Percentiles rank a stretch among this genome's conserved stretches.
Evolutionary conservation across 2,888 invertebrate genomes (phyloP).

Genomic region (Dendrolimus houi): DNA sequence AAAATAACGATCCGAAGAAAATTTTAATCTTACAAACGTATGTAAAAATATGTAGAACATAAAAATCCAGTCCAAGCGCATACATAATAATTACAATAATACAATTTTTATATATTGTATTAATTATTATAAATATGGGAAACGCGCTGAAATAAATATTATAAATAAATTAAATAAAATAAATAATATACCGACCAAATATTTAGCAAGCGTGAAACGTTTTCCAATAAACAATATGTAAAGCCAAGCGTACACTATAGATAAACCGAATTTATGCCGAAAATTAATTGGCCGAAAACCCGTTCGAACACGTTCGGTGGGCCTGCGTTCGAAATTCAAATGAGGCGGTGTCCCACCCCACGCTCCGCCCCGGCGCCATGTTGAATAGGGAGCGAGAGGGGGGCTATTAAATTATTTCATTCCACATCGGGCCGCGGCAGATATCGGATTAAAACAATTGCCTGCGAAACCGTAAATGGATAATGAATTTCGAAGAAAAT

Average conservation of each 20-base stretch:
- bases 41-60: no score
- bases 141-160: no score
- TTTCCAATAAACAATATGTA: constrained; percentile 36
- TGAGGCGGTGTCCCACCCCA: constrained; percentile 70
- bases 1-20: no score
- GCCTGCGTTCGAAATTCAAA: constrained; percentile 73
- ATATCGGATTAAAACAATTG: constrained; percentile 76
- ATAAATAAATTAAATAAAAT: no score
- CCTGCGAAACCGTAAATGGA: constrained; percentile 71
- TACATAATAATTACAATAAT: no score
- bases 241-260: constrained; percentile 42
- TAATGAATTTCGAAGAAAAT: constrained; percentile 72
- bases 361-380: constrained; percentile 71
- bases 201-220: no score
- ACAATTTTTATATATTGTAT: no score
- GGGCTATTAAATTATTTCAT: constrained; percentile 75
- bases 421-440: constrained; percentile 67
- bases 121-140: no score
- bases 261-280: constrained; percentile 60
- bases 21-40: constrained; percentile 22
- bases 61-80: no score
- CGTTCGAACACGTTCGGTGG: constrained; percentile 68
- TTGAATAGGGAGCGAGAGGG: constrained; percentile 48
- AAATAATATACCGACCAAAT: no score
- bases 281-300: constrained; percentile 73